Percentiles rank a stretch among this genome's conserved stretches.
phyloP scores from a whole-genome alignment of 1,140 invertebrate genomes.

The Bathynomus jamesi region DNA sequence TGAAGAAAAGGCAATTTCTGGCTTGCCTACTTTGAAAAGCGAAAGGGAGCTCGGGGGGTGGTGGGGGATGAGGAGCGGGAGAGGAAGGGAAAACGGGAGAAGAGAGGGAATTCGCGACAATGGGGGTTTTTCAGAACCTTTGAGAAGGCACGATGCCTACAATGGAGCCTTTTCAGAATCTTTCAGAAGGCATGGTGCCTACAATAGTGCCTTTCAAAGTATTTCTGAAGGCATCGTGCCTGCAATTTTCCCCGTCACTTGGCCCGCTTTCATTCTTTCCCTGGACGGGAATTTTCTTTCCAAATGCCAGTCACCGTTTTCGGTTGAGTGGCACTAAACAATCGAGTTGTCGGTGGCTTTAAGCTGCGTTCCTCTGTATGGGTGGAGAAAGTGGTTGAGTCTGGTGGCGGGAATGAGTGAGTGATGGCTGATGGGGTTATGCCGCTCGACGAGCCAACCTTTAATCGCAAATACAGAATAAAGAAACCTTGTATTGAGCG shows the following conservation, averaged over 20 bases:
- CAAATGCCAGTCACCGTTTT: conserved; percentile 35
- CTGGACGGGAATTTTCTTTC: conserved; percentile 32
- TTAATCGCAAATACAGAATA: too few species aligned
- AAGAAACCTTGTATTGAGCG: too few species aligned
- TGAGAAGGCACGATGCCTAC: not conserved
- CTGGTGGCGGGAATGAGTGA: not conserved
- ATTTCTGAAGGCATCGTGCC: conserved; percentile 29
- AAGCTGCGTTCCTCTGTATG: not conserved
- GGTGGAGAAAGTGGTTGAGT: not conserved
- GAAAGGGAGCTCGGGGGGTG: not conserved
- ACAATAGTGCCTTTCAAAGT: conserved; percentile 6
- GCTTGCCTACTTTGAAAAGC: conserved; percentile 33
- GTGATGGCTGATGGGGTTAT: not conserved
- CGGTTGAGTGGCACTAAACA: conserved; percentile 31
- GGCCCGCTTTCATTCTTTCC: conserved; percentile 33
- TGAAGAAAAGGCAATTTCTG: conserved; percentile 35
- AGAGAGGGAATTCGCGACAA: conserved; percentile 18
- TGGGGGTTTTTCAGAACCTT: conserved; percentile 10
- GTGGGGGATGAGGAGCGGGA: not conserved
- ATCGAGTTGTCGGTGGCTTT: conserved; percentile 8
- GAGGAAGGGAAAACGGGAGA: not conserved
- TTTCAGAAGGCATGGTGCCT: not conserved
- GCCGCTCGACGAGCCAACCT: too few species aligned
- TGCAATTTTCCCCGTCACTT: conserved; percentile 35
- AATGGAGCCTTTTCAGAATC: not conserved